Base-by-base conservation (phyloP, 2,797 vertebrate species). In the Urocyon cinereoargenteus region DNA sequence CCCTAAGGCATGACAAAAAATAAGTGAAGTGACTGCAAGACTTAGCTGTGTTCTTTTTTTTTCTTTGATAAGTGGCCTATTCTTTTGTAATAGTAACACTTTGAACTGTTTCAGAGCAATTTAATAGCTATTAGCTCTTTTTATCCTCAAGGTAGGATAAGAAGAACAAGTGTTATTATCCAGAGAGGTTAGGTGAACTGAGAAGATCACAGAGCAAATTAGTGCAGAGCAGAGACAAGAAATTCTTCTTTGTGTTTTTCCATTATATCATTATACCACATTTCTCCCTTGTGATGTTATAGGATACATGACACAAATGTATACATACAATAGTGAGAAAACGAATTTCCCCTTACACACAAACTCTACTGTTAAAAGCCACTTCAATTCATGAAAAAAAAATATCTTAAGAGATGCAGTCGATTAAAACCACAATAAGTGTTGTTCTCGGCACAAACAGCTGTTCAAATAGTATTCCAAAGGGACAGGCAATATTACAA, bases 361-460 rank as follows among this genome's bases (percentile, higher is more conserved):
- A 94, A 75, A 64, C 31, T n/a, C 2, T 40, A 89, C 8, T 86
- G 14, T 57, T 89, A 85, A 93, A 68, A 92, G 64, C n/a, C 9
- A 96, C 75, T 94, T 55, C 36, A 81, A 28, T 66, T 45, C n/a
- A 61, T 94, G 61, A 94, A 87, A 61, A 59, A 72, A 45, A 70
- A 72, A 62, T 51, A 64, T 22, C 36, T 79, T 82, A 87, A 79
- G n/a, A 87, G 61, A 95, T 55, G 3, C 21, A 94, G 21, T 95
- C 78, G 28, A 70, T 90, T 93, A 97, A 91, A 97, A 93, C 51
- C 72, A n/a, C 55, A 94, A 0, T 72, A 96, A 92, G 34, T 90
- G 57, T 53, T 78, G 24, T 78, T 95, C 77, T 86, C 12, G 0
- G 31, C 45, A 95, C 70, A 88, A 97, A 96, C 92, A 97, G 88